phyloP scores from a whole-genome alignment of 2,113 vertebrate genomes.

The cattle (Bos taurus) region DNA sequence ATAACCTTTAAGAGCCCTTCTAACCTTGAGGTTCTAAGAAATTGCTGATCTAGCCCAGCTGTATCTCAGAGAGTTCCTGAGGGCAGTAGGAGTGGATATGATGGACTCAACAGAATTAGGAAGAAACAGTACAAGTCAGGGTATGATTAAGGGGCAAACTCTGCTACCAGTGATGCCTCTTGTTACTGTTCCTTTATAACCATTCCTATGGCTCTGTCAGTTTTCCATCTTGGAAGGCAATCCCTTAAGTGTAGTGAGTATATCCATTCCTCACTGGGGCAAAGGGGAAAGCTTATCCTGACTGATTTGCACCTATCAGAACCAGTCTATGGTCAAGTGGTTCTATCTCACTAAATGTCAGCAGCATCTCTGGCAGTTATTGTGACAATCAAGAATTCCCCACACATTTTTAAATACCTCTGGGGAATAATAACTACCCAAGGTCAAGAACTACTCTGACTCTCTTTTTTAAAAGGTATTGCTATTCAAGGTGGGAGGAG shows the following conservation, averaged over 20 bases:
- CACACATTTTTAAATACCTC: not conserved
- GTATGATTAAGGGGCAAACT: not conserved
- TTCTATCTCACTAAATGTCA: not conserved
- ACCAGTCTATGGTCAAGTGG: not conserved
- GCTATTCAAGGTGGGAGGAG: not conserved
- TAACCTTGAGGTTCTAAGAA: not conserved
- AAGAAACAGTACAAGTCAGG: not conserved
- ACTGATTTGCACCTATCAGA: not conserved
- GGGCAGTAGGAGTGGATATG: not conserved
- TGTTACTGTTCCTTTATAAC: not conserved
- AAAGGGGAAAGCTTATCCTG: not conserved
- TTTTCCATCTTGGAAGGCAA: not conserved
- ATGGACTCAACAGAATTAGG: not conserved
- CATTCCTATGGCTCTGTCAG: not conserved
- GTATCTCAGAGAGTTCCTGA: not conserved
- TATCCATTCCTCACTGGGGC: not conserved
- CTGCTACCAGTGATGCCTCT: not conserved
- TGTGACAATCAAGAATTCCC: not conserved
- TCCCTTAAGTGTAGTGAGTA: not conserved
- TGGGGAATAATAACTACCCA: not conserved
- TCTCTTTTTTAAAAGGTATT: not conserved
- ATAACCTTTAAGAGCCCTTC: not conserved
- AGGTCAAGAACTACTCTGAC: not conserved
- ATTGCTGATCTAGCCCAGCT: not conserved
- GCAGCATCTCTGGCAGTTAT: not conserved